These are phyloP conservation scores for Collichthys lucidus DNA, from an alignment of 2,113 vertebrate species.

Conservation along the genomic window DNA sequence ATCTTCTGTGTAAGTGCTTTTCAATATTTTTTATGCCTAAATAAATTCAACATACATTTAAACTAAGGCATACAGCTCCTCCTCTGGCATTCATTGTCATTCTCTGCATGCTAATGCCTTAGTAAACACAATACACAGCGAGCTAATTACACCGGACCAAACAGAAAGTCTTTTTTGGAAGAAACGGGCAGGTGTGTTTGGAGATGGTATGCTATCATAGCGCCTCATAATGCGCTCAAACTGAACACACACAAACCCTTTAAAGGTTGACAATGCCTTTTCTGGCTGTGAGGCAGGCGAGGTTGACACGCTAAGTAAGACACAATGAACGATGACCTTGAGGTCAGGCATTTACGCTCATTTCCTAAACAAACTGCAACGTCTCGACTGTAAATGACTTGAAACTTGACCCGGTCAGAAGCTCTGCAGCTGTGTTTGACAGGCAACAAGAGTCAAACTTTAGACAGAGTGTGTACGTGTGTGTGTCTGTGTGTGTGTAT, in stretches of 20 bases:
- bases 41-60: constrained; percentile 22
- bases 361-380: constrained; percentile 83
- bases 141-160: constrained; percentile 61
- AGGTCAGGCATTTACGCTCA: constrained; percentile 78
- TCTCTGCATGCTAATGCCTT: constrained; percentile 45
- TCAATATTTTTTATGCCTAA: constrained; percentile 18
- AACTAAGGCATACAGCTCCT: constrained; percentile 21
- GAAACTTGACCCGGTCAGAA: constrained; percentile 73
- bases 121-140: constrained; percentile 61
- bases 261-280: constrained; percentile 72
- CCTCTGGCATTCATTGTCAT: constrained; percentile 48
- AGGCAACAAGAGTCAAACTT: constrained; percentile 58
- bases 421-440: constrained; percentile 82
- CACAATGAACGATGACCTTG: constrained; percentile 75
- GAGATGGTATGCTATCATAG: constrained; percentile 59
- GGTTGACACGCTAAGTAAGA: constrained; percentile 49
- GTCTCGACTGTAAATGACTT: constrained; percentile 69
- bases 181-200: constrained; percentile 82
- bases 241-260: constrained; percentile 70
- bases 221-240: constrained; percentile 68
- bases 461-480: constrained; percentile 8
- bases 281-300: constrained; percentile 59
- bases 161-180: constrained; percentile 59
- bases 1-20: constrained; percentile 2
- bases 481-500: constrained; percentile 7